phyloP scores from a whole-genome alignment of 2,113 vertebrate genomes.

The Diphyllodes magnificus region DNA sequence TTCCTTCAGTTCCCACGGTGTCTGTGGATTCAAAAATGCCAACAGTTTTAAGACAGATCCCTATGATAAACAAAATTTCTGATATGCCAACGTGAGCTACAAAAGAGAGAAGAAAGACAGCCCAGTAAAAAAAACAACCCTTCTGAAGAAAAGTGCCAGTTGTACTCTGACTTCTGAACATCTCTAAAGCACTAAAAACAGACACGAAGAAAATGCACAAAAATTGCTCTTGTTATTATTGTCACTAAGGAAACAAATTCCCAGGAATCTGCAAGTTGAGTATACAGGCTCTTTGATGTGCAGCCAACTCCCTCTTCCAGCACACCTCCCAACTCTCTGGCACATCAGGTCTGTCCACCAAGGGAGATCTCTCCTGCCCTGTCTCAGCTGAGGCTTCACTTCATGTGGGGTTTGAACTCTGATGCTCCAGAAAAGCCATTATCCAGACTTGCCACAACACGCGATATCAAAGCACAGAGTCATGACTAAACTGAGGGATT shows the following conservation, averaged over 20 bases:
- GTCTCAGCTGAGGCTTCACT: background rate
- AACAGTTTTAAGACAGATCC: background rate
- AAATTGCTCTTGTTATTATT: constrained; percentile 24
- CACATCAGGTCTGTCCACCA: background rate
- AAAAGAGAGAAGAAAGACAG: background rate
- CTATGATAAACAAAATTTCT: background rate
- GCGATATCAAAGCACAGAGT: background rate
- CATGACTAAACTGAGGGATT: background rate
- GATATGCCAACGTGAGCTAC: background rate
- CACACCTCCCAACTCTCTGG: background rate
- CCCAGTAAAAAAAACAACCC: background rate
- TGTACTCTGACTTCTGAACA: background rate
- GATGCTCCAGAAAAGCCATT: background rate
- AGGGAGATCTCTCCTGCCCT: background rate
- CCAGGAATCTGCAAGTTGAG: background rate
- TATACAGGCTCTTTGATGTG: background rate
- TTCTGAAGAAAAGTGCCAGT: background rate
- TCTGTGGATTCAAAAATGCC: background rate
- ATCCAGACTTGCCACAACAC: background rate
- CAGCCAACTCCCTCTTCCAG: background rate
- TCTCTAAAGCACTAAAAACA: background rate
- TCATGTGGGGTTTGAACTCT: background rate
- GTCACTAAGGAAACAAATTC: constrained; percentile 42
- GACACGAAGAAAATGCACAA: background rate
- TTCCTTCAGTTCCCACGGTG: background rate